Conservation (phyloP, 2,797 vertebrate species). For the Cryptoblepharus egeriae region DNA sequence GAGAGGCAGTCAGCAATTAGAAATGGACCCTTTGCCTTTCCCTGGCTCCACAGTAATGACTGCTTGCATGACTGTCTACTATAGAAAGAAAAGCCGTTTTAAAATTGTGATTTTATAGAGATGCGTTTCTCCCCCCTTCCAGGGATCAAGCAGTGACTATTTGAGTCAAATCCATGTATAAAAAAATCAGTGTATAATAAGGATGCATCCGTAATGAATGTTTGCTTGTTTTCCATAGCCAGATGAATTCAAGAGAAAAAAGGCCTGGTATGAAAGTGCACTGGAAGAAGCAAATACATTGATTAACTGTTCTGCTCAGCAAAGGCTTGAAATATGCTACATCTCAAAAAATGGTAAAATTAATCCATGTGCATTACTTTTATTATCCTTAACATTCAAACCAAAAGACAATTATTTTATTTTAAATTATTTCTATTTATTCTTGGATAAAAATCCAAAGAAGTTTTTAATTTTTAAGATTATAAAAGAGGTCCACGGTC, state of each 20-base stretch:
- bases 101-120: no score
- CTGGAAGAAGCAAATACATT: constrained; percentile 65
- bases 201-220: no score
- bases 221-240: constrained; percentile 45
- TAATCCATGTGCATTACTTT: not conserved
- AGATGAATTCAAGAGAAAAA: constrained; percentile 49
- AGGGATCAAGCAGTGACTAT: no score
- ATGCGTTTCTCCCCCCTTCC: no score
- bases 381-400: not conserved
- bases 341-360: constrained; percentile 58
- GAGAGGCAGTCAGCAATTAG: no score
- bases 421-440: not conserved
- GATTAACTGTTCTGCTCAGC: constrained; percentile 47
- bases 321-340: constrained; percentile 66
- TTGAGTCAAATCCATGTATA: no score
- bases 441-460: not conserved
- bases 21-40: no score
- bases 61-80: no score
- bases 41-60: no score
- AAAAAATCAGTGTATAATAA: no score
- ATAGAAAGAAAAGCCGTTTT: no score
- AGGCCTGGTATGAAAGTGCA: constrained; percentile 68
- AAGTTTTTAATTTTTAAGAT: not conserved
- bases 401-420: not conserved
- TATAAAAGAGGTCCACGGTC: no score